Base-by-base conservation (phyloP, 2,888 invertebrate genomes). In the Sycophila texana region DNA sequence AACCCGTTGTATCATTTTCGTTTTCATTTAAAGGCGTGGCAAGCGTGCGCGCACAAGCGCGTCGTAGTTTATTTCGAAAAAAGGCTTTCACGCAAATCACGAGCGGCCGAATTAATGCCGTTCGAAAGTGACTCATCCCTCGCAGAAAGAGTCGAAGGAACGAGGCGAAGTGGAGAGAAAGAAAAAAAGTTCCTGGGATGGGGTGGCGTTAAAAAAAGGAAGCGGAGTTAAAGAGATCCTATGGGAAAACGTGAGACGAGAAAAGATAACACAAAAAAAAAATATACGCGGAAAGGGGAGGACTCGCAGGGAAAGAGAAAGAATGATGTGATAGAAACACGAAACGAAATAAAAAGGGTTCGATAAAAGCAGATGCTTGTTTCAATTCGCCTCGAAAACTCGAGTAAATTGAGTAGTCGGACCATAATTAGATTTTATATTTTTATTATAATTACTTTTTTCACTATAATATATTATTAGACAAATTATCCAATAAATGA, bases 121-220 rank as follows among this genome's bases (percentile, higher is more conserved):
- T 67, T 81, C 66, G 68, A 75, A 63, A 66, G 76, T 81, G 82
- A 82, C 81, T 82, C 81, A 81, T 81, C 79, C 81, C 81, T 77
- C 22, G 39, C 14, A 30, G 26, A 26, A 26, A 51, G 18, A 26
- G 20, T 0, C 1, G 39, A 55, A 60, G 72, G 53, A 72, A 71
- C 68, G 63, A 58, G 80, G 49, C 66, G 53, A 4, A 22, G 66
- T 58, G 14, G 70, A 12, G 74, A n/a, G 73, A 26, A 67, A 68
- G 20, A 39, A 58, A 26, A 26, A 26, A 26, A 26, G 26, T 26
- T 3, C 26, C 26, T 26, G 26, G 26, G 30, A 61, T 20, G 53
- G 55, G 22, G 51, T 49, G 49, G 30, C 20, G 26, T 26, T 60
- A 20, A 66, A 66, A 72, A 20, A 53, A 72, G 63, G 67, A 73